These are phyloP conservation scores for Sarcophaga subvicina DNA, from an alignment of 2,888 invertebrate species.

Conservation along the genomic window DNA sequence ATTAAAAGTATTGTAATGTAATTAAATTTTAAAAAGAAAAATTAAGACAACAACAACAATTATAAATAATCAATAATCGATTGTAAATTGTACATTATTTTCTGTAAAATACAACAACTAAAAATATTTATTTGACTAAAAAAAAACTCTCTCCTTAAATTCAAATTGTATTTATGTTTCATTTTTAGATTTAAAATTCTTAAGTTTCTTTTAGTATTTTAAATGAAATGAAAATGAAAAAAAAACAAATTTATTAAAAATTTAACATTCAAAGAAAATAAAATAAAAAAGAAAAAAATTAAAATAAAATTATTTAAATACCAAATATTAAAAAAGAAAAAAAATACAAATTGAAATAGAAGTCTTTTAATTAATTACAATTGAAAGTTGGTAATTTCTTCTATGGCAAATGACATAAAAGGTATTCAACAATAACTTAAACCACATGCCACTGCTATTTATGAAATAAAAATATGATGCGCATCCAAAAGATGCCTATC, in stretches of 20 bases:
- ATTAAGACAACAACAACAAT: too few species aligned
- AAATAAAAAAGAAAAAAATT: slow-evolving; percentile 3
- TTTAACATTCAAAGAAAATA: slow-evolving; percentile 26
- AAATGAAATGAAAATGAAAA: slow-evolving; percentile 1
- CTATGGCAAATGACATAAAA: neutral
- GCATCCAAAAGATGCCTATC: too few species aligned
- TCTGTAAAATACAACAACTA: neutral
- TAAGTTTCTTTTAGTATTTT: slow-evolving; percentile 41
- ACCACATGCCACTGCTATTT: too few species aligned
- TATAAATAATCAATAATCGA: too few species aligned
- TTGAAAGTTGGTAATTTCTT: neutral
- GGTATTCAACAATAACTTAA: too few species aligned
- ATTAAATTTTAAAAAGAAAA: too few species aligned
- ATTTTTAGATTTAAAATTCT: slow-evolving; percentile 50
- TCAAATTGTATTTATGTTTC: slow-evolving; percentile 34
- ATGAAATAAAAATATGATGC: too few species aligned
- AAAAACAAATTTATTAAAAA: slow-evolving; percentile 21
- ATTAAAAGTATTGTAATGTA: neutral
- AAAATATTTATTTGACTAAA: too few species aligned
- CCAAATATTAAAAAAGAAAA: slow-evolving; percentile 56
- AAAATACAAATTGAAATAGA: neutral
- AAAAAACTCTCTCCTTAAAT: neutral
- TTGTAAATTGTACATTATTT: slow-evolving; percentile 25
- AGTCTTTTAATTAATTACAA: slow-evolving; percentile 7
- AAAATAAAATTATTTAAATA: slow-evolving; percentile 65